phyloP scores from a whole-genome alignment of 2,797 vertebrate species.

The Eurystomus glaucurus region DNA sequence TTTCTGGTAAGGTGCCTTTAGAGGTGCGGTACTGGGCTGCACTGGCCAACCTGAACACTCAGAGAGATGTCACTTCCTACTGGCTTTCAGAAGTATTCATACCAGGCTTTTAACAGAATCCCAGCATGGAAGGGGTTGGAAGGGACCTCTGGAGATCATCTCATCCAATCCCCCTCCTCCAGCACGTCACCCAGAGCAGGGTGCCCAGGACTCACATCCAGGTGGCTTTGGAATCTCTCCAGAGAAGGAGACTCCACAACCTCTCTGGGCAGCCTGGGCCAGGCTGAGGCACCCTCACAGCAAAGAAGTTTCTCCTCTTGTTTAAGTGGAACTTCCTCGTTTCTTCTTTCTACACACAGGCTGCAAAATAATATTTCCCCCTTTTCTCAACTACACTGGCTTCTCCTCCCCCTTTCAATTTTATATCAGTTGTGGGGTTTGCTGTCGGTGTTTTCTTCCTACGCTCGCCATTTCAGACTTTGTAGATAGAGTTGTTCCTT shows the following conservation, averaged over 20 bases:
- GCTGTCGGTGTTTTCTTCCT: not conserved
- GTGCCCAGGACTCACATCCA: not conserved
- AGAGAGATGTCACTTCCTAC: not conserved
- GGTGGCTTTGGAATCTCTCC: not conserved
- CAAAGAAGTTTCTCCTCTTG: no score
- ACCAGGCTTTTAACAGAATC: not conserved
- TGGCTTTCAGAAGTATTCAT: not conserved
- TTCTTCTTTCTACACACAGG: not conserved
- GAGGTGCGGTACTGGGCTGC: not conserved
- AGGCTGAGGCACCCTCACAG: not conserved
- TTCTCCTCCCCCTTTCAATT: not conserved
- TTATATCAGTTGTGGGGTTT: not conserved
- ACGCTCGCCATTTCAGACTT: not conserved
- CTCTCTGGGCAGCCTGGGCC: not conserved
- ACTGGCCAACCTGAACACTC: not conserved
- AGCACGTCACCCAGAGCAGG: not conserved
- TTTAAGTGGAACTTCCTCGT: no score
- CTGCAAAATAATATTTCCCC: not conserved
- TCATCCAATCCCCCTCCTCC: not conserved
- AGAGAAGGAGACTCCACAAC: not conserved
- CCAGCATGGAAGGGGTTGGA: not conserved
- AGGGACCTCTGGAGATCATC: not conserved
- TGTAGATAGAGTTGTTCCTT: not conserved
- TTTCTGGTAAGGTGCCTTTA: not conserved
- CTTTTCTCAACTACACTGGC: not conserved